Percentiles rank a stretch among this genome's conserved stretches.
Conservation (phyloP, 2,888 invertebrate genomes). For the Drosophila trichaetosa region DNA sequence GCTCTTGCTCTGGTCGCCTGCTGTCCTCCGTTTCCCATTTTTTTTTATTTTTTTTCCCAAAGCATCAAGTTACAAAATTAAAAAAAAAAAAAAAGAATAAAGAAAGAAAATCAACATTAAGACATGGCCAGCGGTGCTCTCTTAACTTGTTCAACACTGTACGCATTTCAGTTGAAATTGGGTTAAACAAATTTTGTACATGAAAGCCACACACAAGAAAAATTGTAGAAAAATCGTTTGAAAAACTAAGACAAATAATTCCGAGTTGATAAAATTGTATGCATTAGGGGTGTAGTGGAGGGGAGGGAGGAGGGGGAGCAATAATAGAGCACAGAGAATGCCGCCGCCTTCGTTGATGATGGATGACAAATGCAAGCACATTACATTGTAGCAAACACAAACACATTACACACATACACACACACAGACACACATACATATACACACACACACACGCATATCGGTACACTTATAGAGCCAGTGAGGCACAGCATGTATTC, state of each 20-base stretch:
- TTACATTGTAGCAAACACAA: conserved; percentile 23
- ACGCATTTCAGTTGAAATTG: conserved; percentile 59
- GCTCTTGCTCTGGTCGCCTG: conserved; percentile 6
- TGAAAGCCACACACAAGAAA: conserved; percentile 26
- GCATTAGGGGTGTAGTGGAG: background rate
- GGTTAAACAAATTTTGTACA: conserved; percentile 52
- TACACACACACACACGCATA: background rate
- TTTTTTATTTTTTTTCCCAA: conserved; percentile 4
- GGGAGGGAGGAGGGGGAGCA: background rate
- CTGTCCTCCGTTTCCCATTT: conserved; percentile 2
- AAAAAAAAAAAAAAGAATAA: background rate
- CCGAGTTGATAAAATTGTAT: conserved; percentile 37
- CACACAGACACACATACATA: conserved; percentile 5
- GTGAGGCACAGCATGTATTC: conserved; percentile 29
- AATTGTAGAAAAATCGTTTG: conserved; percentile 30
- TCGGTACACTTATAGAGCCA: background rate
- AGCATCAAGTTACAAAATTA: conserved; percentile 38
- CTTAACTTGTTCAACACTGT: conserved; percentile 14
- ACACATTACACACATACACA: conserved; percentile 3
- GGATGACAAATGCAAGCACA: conserved; percentile 70
- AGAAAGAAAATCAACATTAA: conserved; percentile 31
- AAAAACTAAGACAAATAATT: conserved; percentile 58
- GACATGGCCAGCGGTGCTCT: conserved; percentile 10
- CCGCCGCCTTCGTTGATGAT: conserved; percentile 61
- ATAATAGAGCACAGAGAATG: conserved; percentile 22